Conservation (phyloP, 2,888 invertebrate genomes). For the Meiosimyza platycephala region DNA sequence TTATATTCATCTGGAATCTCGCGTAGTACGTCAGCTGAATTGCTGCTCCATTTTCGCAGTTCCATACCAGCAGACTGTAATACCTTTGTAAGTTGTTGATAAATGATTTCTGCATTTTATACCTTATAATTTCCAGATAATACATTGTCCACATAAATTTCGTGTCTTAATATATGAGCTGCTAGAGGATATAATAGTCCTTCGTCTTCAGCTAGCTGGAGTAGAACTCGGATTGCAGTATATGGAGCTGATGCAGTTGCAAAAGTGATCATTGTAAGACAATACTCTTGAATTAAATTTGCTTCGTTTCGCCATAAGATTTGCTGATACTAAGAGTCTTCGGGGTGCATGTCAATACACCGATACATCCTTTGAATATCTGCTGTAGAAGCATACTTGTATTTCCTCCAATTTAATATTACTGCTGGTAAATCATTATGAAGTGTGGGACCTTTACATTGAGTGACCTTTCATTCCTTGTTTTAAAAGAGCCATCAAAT, state of each 20-base stretch:
- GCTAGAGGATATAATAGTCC: constrained; percentile 12
- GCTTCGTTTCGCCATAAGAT: constrained; percentile 31
- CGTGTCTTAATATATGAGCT: constrained; percentile 9
- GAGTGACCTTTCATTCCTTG: no score
- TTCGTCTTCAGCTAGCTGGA: constrained; percentile 29
- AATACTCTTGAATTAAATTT: constrained; percentile 13
- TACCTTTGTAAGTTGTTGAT: not conserved
- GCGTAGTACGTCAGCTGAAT: not conserved
- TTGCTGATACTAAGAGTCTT: constrained; percentile 23
- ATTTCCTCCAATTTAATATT: no score
- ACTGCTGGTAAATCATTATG: no score
- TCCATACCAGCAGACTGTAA: not conserved
- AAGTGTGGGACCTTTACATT: no score
- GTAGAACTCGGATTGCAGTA: constrained; percentile 24
- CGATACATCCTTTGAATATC: no score
- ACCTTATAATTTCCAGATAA: not conserved
- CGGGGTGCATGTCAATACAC: not conserved
- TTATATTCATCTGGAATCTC: not conserved
- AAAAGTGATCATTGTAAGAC: constrained; percentile 29
- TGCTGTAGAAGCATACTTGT: no score
- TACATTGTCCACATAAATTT: constrained; percentile 3
- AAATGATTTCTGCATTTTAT: not conserved
- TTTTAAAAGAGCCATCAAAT: no score
- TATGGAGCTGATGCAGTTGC: constrained; percentile 25
- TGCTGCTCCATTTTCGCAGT: constrained; percentile 18